Conservation (phyloP, 2,797 vertebrate genomes). For the Leucoraja ocellata region DNA sequence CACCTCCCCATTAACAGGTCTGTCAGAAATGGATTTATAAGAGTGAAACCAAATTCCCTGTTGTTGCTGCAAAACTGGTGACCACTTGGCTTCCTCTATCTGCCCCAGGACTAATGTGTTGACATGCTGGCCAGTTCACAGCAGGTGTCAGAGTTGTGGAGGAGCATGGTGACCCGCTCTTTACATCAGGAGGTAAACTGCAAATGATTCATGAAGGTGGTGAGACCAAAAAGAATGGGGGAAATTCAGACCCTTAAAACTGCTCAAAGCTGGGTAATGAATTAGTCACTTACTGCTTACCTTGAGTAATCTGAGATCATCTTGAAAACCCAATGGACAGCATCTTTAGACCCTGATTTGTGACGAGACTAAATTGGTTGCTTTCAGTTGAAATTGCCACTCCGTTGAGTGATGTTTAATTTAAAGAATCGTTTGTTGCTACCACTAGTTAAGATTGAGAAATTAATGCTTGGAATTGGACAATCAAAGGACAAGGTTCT, state of each 20-base stretch:
- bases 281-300: background rate
- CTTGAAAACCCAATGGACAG: background rate
- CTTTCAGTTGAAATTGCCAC: background rate
- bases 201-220: background rate
- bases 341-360: background rate
- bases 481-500: background rate
- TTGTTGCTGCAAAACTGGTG: background rate
- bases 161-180: background rate
- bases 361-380: background rate
- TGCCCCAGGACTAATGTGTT: background rate
- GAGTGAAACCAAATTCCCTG: background rate
- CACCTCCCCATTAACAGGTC: background rate
- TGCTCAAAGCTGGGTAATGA: background rate
- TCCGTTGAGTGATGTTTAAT: background rate
- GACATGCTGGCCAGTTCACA: background rate
- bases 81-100: background rate
- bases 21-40: background rate
- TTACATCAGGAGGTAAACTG: background rate
- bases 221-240: background rate
- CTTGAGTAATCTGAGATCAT: background rate
- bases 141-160: slow-evolving; percentile 7
- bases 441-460: background rate
- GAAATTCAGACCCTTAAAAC: background rate
- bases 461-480: background rate
- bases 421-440: background rate